Percentiles rank a stretch among this genome's conserved stretches.
Evolutionary conservation across 2,888 invertebrate species (phyloP).

Genomic region (Tubulanus polymorphus): DNA sequence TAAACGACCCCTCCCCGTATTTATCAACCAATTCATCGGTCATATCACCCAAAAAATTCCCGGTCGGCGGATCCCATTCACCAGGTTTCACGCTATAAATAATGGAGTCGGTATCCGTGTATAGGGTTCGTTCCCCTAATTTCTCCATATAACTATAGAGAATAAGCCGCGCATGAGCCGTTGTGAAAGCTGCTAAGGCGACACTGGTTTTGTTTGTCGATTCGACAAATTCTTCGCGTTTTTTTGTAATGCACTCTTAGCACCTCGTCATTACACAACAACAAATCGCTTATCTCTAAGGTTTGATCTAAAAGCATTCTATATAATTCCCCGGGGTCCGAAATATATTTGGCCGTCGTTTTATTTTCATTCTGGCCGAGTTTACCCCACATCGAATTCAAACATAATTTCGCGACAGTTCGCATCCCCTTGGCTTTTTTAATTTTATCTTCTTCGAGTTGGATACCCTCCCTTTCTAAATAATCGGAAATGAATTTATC

Average conservation of each 20-base stretch:
- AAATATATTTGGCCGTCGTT: background rate
- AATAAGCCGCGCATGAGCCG: background rate
- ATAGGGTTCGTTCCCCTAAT: background rate
- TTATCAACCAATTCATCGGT: no score
- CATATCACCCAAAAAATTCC: background rate
- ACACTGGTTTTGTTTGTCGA: no score
- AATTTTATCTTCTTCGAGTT: background rate
- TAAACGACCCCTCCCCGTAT: no score
- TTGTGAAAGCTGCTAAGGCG: no score
- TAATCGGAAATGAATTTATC: slow-evolving; percentile 23
- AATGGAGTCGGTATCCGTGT: background rate
- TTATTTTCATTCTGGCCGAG: background rate
- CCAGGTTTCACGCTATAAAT: background rate
- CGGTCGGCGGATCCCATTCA: background rate
- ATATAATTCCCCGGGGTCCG: background rate
- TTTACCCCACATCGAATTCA: background rate
- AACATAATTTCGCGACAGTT: background rate
- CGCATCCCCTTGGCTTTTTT: background rate
- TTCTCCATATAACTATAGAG: background rate
- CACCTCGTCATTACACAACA: no score
- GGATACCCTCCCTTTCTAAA: slow-evolving; percentile 16
- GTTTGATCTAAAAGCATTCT: no score
- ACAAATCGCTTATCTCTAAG: no score
- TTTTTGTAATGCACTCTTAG: no score
- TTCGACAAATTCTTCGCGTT: no score